Evolutionary conservation across 2,113 vertebrate species (phyloP).

Genomic region (Lophius piscatorius): DNA sequence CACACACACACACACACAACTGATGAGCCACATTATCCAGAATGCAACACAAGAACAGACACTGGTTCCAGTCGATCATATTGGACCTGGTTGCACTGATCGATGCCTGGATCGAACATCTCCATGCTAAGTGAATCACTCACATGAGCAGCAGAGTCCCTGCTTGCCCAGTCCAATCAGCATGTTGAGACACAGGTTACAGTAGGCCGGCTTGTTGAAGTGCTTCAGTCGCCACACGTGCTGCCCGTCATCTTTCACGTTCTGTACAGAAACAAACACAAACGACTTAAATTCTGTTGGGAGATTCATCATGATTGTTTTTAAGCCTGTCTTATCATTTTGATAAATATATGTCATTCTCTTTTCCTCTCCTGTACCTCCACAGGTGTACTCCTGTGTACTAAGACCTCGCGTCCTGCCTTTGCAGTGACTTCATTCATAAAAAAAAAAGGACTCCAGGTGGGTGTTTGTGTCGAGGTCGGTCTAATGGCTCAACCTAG

Average conservation of each 20-base stretch:
- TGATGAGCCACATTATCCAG: too few species aligned
- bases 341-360: too few species aligned
- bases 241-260: slow-evolving; percentile 89
- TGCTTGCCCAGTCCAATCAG: slow-evolving; percentile 93
- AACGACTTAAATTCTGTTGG: too few species aligned
- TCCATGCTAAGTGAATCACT: slow-evolving; percentile 60
- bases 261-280: slow-evolving; percentile 71
- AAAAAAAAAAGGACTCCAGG: slow-evolving; percentile 21
- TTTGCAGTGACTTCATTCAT: slow-evolving; percentile 43
- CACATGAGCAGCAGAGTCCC: slow-evolving; percentile 93
- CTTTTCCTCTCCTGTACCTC: too few species aligned
- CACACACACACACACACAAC: too few species aligned
- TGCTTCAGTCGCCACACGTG: slow-evolving; percentile 95
- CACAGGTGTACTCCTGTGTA: too few species aligned
- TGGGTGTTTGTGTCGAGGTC: neutral
- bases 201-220: slow-evolving; percentile 97
- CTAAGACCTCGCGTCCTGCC: too few species aligned
- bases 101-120: neutral
- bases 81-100: neutral
- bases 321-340: too few species aligned
- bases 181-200: slow-evolving; percentile 94
- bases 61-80: neutral
- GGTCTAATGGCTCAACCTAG: slow-evolving; percentile 63
- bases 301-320: too few species aligned
- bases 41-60: neutral